Conservation (phyloP, 2,888 invertebrate genomes). For the Eupithecia insigniata region DNA sequence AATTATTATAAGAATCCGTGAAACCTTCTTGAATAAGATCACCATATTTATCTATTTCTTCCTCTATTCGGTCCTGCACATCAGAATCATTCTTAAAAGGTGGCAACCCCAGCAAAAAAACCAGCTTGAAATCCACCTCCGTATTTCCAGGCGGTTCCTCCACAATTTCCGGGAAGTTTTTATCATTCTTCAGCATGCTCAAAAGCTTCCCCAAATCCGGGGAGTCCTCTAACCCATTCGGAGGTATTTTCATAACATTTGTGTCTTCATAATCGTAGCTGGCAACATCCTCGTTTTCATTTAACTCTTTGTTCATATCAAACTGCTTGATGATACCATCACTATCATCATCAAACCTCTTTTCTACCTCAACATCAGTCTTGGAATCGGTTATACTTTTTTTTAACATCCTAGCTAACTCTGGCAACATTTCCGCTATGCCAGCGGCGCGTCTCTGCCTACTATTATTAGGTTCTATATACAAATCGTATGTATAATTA, state of each 20-base stretch:
- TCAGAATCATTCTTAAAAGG: conserved; percentile 83
- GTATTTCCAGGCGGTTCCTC: conserved; percentile 44
- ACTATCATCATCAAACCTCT: conserved; percentile 66
- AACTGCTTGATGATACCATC: conserved; percentile 69
- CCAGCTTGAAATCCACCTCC: conserved; percentile 66
- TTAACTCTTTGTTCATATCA: conserved; percentile 74
- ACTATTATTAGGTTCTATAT: conserved; percentile 51
- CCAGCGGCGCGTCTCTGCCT: conserved; percentile 62
- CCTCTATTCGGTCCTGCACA: conserved; percentile 85
- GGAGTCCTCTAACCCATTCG: conserved; percentile 66
- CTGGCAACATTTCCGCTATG: conserved; percentile 53
- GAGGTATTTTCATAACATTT: conserved; percentile 79
- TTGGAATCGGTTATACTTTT: conserved; percentile 57
- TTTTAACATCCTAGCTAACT: conserved; percentile 58
- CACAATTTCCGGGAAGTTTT: conserved; percentile 53
- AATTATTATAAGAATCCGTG: conserved; percentile 92
- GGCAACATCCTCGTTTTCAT: conserved; percentile 52
- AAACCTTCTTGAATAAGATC: conserved; percentile 94
- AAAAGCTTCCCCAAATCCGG: conserved; percentile 64
- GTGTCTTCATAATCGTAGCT: conserved; percentile 67
- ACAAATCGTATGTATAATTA: conserved; percentile 70
- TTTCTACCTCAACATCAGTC: conserved; percentile 62
- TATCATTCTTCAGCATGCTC: conserved; percentile 57
- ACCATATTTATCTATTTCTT: conserved; percentile 87
- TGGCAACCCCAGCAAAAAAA: conserved; percentile 86